Evolutionary conservation across 2,113 vertebrate genomes (phyloP).

Genomic region (Ceuthmochares aereus): DNA sequence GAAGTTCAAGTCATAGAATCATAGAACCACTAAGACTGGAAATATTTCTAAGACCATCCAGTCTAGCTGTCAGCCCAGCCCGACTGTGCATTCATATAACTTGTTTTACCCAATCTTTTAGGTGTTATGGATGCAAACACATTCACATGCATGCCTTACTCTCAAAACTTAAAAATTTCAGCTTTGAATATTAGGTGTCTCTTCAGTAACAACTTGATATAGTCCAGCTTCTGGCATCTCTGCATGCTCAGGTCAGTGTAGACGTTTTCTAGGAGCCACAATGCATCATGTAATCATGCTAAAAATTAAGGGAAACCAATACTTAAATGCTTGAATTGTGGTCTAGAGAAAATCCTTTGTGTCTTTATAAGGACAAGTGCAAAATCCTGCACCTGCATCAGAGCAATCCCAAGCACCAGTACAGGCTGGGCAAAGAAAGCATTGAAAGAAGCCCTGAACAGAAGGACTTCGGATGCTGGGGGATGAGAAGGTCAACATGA

Average conservation of each 20-base stretch:
- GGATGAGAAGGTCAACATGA: no score
- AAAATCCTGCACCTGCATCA: no score
- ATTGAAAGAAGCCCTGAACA: no score
- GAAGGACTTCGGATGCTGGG: no score
- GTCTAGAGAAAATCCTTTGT: neutral
- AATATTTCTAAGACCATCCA: no score
- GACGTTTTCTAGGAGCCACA: neutral
- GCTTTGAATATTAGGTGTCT: neutral
- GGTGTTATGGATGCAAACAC: neutral
- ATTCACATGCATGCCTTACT: neutral
- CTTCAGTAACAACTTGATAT: neutral
- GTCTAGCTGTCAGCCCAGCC: no score
- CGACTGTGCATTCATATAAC: neutral
- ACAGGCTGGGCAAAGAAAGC: no score
- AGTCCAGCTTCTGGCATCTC: neutral
- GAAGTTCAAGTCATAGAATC: neutral
- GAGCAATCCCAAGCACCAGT: no score
- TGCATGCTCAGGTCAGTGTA: neutral
- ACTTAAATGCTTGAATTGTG: neutral
- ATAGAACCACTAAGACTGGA: no score
- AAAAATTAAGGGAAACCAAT: neutral
- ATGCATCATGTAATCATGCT: neutral
- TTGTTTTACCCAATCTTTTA: accelerated
- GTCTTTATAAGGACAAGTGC: neutral
- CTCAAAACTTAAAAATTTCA: neutral